Base-by-base conservation (phyloP, 2,113 vertebrate genomes). In the Picathartes gymnocephalus region DNA sequence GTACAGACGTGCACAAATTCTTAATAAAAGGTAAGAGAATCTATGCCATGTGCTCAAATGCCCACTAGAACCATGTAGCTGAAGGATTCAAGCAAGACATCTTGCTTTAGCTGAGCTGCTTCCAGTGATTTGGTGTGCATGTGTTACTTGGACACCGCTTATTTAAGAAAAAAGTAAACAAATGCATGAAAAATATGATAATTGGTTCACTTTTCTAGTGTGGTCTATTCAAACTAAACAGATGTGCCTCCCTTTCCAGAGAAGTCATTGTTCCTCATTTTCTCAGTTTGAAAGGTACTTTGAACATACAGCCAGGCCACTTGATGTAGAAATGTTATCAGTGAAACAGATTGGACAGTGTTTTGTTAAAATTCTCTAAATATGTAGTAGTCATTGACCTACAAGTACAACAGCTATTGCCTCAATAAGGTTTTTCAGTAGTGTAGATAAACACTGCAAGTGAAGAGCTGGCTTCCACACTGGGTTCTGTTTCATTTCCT, bases 401-500 rank as follows among this genome's bases (percentile, higher is more conserved):
- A 60, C 72, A 56, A 58, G 79, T 24, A 47, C 42, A 53, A 42
- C 35, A 86, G 53, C 61, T 60, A 25, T 25, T 61, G 25, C 54
- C 48, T 78, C 62, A 88, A 39, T n/a, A 73, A 37, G 4, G 2
- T 35, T 71, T 86, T 95, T 61, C 51, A 64, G 72, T 19, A 37
- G 45, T 0, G 2, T 30, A 70, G 84, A 56, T 47, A 78, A 93
- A 70, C 48, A 33, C 17, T 76, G 57, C 48, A 53, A 74, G 84
- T 12, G 68, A 89, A 47, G 71, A 83, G 61, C 18, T 76, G 78
- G 58, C 66, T 88, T 83, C 62, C 71, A 65, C 4, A 1, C 54
- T 66, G 58, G 51, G 30, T 47, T 95, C 94, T 91, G 86, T 96
- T 97, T 61, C 96, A 3, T 95, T 86, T 92, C 95, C 92, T 80